Percentiles rank a stretch among this genome's conserved stretches.
phyloP scores from a whole-genome alignment of 2,888 invertebrate genomes.

The Darwinula stevensoni region DNA sequence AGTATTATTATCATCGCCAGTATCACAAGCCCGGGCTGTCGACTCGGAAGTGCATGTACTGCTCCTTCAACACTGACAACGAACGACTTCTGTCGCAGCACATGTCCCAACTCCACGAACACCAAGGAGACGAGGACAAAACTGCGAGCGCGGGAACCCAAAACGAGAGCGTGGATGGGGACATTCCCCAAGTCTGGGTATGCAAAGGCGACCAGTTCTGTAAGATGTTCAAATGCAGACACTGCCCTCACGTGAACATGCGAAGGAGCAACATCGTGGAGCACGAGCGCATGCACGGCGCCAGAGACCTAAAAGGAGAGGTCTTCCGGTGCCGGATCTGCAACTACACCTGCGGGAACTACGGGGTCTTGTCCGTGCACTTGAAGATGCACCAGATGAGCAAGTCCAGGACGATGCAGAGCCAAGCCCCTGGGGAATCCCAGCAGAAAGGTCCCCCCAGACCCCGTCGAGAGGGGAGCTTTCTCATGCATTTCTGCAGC shows the following conservation, averaged over 20 bases:
- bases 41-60: conserved; percentile 42
- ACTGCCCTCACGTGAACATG: conserved; percentile 54
- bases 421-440: too few species aligned
- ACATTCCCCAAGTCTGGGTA: conserved; percentile 43
- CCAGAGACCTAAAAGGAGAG: conserved; percentile 9
- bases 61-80: conserved; percentile 52
- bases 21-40: conserved; percentile 41
- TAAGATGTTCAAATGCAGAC: conserved; percentile 55
- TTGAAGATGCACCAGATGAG: conserved; percentile 32
- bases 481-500: conserved; percentile 33
- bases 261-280: conserved; percentile 45
- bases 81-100: conserved; percentile 47
- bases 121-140: conserved; percentile 3
- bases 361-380: conserved; percentile 28
- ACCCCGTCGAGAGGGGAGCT: too few species aligned
- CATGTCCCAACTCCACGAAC: too few species aligned
- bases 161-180: conserved; percentile 13
- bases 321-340: conserved; percentile 36
- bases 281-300: conserved; percentile 49
- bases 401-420: not conserved
- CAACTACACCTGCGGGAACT: conserved; percentile 42
- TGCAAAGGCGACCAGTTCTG: conserved; percentile 35
- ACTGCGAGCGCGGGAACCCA: conserved; percentile 2
- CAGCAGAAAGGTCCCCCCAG: not conserved
- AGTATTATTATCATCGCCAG: conserved; percentile 57